Evolutionary conservation across 2,113 vertebrate species (phyloP), one percentile per base, ranked within the genome.

Genomic region (Cyanoramphus novaezelandiae): DNA sequence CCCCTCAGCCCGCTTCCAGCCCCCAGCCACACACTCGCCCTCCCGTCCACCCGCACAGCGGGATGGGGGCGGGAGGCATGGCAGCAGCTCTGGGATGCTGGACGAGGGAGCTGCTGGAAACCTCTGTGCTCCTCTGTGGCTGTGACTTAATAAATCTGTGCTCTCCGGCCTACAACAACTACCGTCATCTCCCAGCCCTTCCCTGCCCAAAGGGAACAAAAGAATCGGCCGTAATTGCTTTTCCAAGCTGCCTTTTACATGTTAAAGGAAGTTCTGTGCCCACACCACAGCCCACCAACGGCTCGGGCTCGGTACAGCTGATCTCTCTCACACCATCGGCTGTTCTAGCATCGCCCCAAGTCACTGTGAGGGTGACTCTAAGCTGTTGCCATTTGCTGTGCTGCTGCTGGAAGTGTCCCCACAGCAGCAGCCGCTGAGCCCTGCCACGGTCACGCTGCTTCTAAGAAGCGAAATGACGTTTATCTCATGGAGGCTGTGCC

Each of bases 81-180:
- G 70, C 44, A 94, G 97, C 83, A 91, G 94, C 98, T 90, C 96
- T 47, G 88, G 93, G 93, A 96, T 93, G 94, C 97, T 72, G 82
- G 69, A 59, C 33, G 43, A 98, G 98, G 98, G 92, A 98, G 97
- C 94, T 93, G 96, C 97, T 81, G 81, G 76, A 86, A 91, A 92
- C 64, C 85, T 69, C 84, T 50, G 7, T 47, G 69, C 67, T 81
- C 75, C 80, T 91, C 95, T 64, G 62, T 8, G 71, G 50, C 90
- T 47, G 2, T 3, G 12, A 90, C 49, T 86, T 76, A 72, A 71
- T 2, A 37, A 17, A 77, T 13, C 77, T 89, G 33, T 39, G 81
- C 74, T 9, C 76, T 0, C 93, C 80, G 87, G n/a, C 88, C 52
- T 78, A 49, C 65, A 96, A 47, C 95, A 90, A 31, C 23, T 29